Evolutionary conservation across 2,888 invertebrate genomes (phyloP).

Genomic region (Euzetes globulus): DNA sequence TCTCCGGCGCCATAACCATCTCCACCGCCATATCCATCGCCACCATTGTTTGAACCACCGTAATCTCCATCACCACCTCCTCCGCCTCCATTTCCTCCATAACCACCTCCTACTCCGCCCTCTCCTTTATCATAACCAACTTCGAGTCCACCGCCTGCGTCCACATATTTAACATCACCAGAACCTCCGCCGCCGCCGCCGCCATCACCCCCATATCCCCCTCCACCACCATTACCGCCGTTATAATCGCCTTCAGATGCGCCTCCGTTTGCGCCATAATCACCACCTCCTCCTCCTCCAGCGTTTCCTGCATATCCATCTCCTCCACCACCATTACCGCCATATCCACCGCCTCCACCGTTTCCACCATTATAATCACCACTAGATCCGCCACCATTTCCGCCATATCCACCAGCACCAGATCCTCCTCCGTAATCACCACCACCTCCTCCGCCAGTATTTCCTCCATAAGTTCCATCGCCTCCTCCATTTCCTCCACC

Average conservation of each 20-base stretch:
- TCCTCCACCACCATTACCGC: neutral
- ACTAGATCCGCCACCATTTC: neutral
- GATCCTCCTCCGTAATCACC: neutral
- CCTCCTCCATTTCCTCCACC: too few species aligned
- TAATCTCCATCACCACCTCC: constrained; percentile 1
- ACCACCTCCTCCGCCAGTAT: neutral
- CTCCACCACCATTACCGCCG: too few species aligned
- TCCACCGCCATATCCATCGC: neutral
- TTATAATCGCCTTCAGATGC: too few species aligned
- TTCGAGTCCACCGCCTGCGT: neutral
- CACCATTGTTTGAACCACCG: neutral
- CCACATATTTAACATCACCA: neutral
- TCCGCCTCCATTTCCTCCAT: neutral
- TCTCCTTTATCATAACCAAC: neutral
- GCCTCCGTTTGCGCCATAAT: neutral
- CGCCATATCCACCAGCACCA: constrained; percentile 15
- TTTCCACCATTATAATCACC: constrained; percentile 9
- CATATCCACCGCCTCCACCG: neutral
- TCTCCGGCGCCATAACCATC: neutral
- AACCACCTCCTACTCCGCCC: neutral
- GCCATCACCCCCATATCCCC: constrained; percentile 10
- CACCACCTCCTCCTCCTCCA: neutral
- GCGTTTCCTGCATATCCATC: constrained; percentile 17
- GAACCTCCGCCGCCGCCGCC: constrained; percentile 12
- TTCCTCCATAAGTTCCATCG: neutral